Percentiles rank a stretch among this genome's conserved stretches.
These are phyloP conservation scores for Triplophysa bombifrons DNA, from an alignment of 2,797 vertebrate species.

Conservation along the genomic window DNA sequence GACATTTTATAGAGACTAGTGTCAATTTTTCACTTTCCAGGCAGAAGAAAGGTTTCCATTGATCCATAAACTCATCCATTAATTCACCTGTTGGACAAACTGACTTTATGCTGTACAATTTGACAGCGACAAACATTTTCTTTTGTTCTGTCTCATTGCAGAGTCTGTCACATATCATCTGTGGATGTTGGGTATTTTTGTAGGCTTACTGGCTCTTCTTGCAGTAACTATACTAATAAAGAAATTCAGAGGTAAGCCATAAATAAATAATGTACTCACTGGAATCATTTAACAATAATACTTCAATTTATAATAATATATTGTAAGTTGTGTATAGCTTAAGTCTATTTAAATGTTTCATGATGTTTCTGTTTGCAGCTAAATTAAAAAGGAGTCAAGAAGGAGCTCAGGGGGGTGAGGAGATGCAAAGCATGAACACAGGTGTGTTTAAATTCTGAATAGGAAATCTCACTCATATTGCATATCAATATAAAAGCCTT, in stretches of 20 bases:
- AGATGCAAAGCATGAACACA: constrained; percentile 49
- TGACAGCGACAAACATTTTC: no score
- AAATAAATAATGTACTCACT: background rate
- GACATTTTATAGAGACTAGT: constrained; percentile 42
- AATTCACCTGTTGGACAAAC: background rate
- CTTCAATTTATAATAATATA: background rate
- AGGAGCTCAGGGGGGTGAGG: constrained; percentile 23
- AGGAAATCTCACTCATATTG: background rate
- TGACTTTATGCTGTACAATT: background rate
- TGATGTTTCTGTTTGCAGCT: constrained; percentile 36
- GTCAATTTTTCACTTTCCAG: constrained; percentile 18
- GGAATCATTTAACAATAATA: background rate
- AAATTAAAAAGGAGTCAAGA: constrained; percentile 30
- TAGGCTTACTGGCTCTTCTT: constrained; percentile 23
- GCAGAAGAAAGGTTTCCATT: constrained; percentile 24
- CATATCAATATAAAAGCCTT: background rate
- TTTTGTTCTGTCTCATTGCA: background rate
- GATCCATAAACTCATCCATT: constrained; percentile 9
- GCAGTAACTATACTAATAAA: constrained; percentile 19
- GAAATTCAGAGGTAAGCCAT: constrained; percentile 32
- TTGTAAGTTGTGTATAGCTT: background rate
- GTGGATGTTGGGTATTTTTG: constrained; percentile 36
- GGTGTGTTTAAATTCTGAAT: constrained; percentile 22
- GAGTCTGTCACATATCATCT: constrained; percentile 19
- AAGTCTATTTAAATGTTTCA: background rate